Evolutionary conservation across 2,888 invertebrate genomes (phyloP), one percentile per base, ranked within the genome.

Genomic region (Sphecodes monilicornis): DNA sequence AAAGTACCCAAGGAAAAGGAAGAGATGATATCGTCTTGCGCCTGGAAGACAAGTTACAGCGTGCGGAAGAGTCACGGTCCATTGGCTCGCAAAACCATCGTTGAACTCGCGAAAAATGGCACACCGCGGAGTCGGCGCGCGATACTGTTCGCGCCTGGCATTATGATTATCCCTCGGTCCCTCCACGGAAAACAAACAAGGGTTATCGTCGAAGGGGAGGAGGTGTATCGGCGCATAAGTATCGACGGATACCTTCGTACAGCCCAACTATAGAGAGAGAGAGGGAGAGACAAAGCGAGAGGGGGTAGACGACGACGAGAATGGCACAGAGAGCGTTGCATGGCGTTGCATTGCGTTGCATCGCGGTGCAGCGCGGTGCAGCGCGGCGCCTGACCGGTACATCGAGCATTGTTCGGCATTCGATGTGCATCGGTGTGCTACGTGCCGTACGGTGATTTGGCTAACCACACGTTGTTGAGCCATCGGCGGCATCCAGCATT

Each of bases 391-490:
- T 76, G 57, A 57, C 41, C 83, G 84, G 70, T 78, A 85, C 84
- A 82, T 85, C 84, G 85, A 80, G 86, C 86, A 88, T 91, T 92
- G 89, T 91, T 89, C 89, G 91, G 90, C 84, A 90, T 91, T 89
- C 85, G 87, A 88, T 89, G 87, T 75, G 84, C 90, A 89, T 87
- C 85, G 88, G 88, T 90, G 89, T 87, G 88, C 89, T 90, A 89
- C 90, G 90, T 90, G 90, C 90, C 89, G 90, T 91, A 92, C 93
- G 93, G 93, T 93, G 94, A 94, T 94, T 94, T 94, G 92, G 93
- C 93, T 94, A 94, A 94, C 94, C 94, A 93, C 94, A 94, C 94
- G 94, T 94, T 94, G 93, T 94, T 93, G 93, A 93, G 92, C 91
- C 92, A 92, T 93, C 93, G 93, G 91, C 92, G 93, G 93, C 93